phyloP scores from a whole-genome alignment of 2,113 vertebrate genomes.

The Oophaga pumilio region DNA sequence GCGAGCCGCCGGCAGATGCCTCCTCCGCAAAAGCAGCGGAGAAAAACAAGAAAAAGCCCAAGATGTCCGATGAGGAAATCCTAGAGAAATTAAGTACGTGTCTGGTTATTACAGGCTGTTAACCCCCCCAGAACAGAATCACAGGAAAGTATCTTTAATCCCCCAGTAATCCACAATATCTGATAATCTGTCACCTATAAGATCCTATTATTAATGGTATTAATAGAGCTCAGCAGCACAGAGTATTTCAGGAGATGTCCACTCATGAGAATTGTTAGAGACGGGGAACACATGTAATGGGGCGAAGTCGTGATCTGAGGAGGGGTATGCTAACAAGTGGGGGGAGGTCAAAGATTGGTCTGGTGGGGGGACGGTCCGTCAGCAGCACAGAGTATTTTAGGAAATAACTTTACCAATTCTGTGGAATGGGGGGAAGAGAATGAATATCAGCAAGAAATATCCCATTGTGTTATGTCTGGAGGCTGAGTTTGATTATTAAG shows the following conservation, averaged over 20 bases:
- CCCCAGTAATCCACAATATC: not conserved
- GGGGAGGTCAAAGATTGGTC: not conserved
- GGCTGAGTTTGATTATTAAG: not conserved
- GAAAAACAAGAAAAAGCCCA: constrained; percentile 92
- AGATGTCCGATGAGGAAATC: constrained; percentile 98
- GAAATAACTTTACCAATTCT: too few relatives aligned
- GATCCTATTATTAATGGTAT: not conserved
- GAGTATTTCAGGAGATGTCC: not conserved
- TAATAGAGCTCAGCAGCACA: not conserved
- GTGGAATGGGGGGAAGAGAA: not conserved
- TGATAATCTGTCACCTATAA: not conserved
- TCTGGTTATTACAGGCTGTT: not conserved
- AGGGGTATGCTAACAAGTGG: too few relatives aligned
- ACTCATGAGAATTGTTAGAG: not conserved
- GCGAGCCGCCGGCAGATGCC: constrained; percentile 70
- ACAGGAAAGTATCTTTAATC: too few relatives aligned
- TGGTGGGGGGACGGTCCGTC: too few relatives aligned
- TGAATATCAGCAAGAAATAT: not conserved
- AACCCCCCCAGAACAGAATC: too few relatives aligned
- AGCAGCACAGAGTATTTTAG: not conserved
- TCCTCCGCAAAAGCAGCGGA: constrained; percentile 77
- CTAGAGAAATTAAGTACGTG: constrained; percentile 92
- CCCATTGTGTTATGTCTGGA: not conserved
- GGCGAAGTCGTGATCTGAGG: too few relatives aligned
- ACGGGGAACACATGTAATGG: too few relatives aligned